Percentiles rank a stretch among this genome's conserved stretches.
These are phyloP conservation scores for Acanthopleura granulata DNA, from an alignment of 2,888 invertebrate genomes.

Conservation along the genomic window DNA sequence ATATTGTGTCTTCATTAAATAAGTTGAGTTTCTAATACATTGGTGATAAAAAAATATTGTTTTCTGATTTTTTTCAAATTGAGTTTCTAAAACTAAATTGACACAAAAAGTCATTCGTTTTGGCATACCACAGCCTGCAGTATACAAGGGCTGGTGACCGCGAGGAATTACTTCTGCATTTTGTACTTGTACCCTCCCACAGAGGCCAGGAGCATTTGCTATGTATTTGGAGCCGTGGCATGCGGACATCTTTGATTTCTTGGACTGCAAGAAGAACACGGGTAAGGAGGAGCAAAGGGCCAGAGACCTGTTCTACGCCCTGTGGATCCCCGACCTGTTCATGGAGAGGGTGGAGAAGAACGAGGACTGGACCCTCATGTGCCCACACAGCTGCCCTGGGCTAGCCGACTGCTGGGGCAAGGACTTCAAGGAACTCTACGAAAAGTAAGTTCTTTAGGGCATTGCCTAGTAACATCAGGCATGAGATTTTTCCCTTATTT, in stretches of 20 bases:
- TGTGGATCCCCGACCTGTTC: constrained; percentile 99
- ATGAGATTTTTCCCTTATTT: too few relatives aligned
- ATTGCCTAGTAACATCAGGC: too few relatives aligned
- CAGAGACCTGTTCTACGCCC: constrained; percentile 93
- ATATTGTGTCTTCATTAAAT: too few relatives aligned
- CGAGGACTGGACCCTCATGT: constrained; percentile 95
- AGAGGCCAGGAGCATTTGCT: constrained; percentile 96
- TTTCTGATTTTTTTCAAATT: too few relatives aligned
- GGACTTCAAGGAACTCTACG: constrained; percentile 90
- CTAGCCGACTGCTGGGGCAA: constrained; percentile 94
- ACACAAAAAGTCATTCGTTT: too few relatives aligned
- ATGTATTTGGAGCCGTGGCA: constrained; percentile 99
- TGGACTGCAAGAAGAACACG: constrained; percentile 95
- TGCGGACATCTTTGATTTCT: constrained; percentile 94
- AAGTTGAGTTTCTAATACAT: too few relatives aligned
- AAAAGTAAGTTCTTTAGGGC: constrained; percentile 71
- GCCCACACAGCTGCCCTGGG: constrained; percentile 93
- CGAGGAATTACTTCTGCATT: too few relatives aligned
- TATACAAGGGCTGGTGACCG: too few relatives aligned
- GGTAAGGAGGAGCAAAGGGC: constrained; percentile 94
- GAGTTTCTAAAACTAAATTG: too few relatives aligned
- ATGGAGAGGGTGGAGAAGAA: constrained; percentile 89
- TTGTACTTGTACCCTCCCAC: constrained; percentile 15
- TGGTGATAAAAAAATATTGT: too few relatives aligned
- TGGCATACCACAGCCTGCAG: too few relatives aligned